Conservation (phyloP, 1,140 invertebrate genomes). For the Whitmania pigra region DNA sequence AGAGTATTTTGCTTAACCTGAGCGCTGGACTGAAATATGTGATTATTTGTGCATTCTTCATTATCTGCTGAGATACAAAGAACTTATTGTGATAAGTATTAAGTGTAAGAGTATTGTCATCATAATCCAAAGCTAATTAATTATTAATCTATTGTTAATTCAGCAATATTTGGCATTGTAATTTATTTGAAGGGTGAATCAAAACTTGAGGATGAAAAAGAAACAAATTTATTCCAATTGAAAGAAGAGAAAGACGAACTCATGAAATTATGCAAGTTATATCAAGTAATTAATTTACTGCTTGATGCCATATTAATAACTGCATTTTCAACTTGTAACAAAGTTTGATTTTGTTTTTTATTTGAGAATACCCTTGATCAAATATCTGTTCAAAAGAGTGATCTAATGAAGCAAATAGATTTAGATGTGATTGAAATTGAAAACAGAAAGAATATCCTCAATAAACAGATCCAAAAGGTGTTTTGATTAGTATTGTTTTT, state of each 20-base stretch:
- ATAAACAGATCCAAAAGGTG: slow-evolving; percentile 2
- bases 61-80: too few species aligned
- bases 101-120: too few species aligned
- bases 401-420: not conserved
- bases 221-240: not conserved
- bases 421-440: not conserved
- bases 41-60: too few species aligned
- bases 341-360: not conserved
- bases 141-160: too few species aligned
- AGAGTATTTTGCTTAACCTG: too few species aligned
- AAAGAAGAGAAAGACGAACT: slow-evolving; percentile 1
- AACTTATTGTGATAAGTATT: too few species aligned
- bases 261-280: not conserved
- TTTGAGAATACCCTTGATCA: slow-evolving; percentile 1
- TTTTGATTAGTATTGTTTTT: not conserved
- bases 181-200: slow-evolving; percentile 3
- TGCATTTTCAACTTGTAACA: not conserved
- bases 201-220: slow-evolving; percentile 6
- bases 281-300: not conserved
- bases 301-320: not conserved
- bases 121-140: too few species aligned
- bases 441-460: not conserved
- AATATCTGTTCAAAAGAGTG: not conserved
- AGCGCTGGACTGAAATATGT: too few species aligned
- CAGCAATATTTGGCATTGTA: not conserved